Evolutionary conservation across 2,888 invertebrate species (phyloP), one percentile per base, ranked within the genome.

Genomic region (Onchidella celtica): DNA sequence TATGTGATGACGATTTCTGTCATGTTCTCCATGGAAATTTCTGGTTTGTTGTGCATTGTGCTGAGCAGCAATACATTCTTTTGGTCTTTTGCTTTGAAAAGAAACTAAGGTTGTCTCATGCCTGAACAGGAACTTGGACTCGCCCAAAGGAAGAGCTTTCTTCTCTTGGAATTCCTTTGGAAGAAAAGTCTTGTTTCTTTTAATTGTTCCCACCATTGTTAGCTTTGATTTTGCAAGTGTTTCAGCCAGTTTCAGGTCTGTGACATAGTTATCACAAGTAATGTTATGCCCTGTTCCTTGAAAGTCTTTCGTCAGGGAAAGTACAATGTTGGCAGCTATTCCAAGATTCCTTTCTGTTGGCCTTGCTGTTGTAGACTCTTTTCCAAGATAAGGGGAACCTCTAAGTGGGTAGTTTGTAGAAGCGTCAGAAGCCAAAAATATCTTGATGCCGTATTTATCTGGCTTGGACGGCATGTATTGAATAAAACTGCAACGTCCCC

Each of bases 341-440:
- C 9, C 47, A 6, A 47, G 9, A 47, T 65, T 65, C 9, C 61
- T 74, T 34, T 74, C 27, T 40, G 27, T 61, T 74, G 74, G 57
- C 40, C 29, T 74, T 59, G 36, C 59, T 27, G 59, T 59, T 74
- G 32, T 59, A 34, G 29, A 32, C 27, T 74, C 74, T 59, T n/a
- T 74, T 21, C 74, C 74, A 57, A 74, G 72, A 74, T 74, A 74
- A 34, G 74, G 74, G 27, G 32, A 61, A 27, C 40, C 74, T 74
- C 74, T 57, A 11, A 74, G 36, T 2, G 74, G 74, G 24, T 59
- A 59, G 34, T 74, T 74, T 11, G 38, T 61, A 34, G 32, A 24
- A 59, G 74, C 29, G 59, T 74, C 61, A 40, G 32, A 74, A 59
- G 74, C 74, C 72, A 47, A 55, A 55, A 47, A 72, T 27, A 72